These are phyloP conservation scores for Physocephala rufipes DNA, from an alignment of 2,888 invertebrate species.

Conservation along the genomic window DNA sequence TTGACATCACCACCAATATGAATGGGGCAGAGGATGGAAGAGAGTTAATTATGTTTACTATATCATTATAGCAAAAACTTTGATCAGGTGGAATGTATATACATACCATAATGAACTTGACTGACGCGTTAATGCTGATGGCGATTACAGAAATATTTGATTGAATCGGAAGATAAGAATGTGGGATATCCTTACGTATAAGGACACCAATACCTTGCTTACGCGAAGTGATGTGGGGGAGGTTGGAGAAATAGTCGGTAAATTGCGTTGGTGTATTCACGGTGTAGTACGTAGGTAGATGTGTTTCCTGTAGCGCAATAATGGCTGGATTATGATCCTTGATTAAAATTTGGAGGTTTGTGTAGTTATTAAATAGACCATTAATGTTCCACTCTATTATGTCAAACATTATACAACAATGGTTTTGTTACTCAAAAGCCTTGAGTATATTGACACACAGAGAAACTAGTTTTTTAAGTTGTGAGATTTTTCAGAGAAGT, in stretches of 20 bases:
- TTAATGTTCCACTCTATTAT: constrained; percentile 8
- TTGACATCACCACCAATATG: constrained; percentile 22
- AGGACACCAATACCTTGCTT: constrained; percentile 1
- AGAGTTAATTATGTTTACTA: background rate
- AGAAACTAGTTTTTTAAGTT: no score
- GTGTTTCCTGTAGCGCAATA: constrained; percentile 21
- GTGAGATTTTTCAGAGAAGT: no score
- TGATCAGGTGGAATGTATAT: background rate
- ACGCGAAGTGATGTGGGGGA: background rate
- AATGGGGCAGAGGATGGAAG: background rate
- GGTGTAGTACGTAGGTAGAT: no score
- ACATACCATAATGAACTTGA: background rate
- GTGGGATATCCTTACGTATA: background rate
- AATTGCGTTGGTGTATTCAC: no score
- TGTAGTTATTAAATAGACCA: constrained; percentile 8
- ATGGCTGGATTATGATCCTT: constrained; percentile 10
- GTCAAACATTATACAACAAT: background rate
- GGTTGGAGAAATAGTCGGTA: no score
- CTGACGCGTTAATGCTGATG: background rate
- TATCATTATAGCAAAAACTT: background rate
- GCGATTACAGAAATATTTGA: background rate
- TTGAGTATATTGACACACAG: background rate
- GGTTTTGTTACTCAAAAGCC: background rate
- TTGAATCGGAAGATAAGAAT: background rate
- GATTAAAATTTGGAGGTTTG: background rate